Base-by-base conservation (phyloP, 23 tunicate genomes). In the Halocynthia aurantium region DNA sequence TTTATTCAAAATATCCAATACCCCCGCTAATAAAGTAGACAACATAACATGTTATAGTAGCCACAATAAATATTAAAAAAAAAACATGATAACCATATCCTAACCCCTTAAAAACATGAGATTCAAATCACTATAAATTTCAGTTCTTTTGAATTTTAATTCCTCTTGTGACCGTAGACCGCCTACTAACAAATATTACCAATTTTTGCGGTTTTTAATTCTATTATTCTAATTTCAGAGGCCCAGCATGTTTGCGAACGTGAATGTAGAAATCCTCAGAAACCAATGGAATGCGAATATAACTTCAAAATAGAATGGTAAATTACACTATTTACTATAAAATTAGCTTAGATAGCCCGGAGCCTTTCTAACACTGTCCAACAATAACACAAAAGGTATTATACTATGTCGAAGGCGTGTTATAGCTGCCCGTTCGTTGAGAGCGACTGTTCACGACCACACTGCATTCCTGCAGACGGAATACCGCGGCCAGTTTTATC, bases 391-490 rank as follows among this genome's bases (percentile, higher is more conserved):
- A 50, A 56, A n/a, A 92, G 98, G 98, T 92, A 92, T 75, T 21
- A 67, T 50, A 92, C 98, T 18, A 82, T 92, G 92, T 92, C 98
- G 58, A 92, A 92, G 57, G 91, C 98, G 6, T 92, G 98, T 75
- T 92, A 70, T 66, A 79, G 86, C 58, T 92, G 98, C 57, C 98
- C 98, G 15, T 57, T 10, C 53, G 65, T 53, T 62, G 60, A 53
- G 8, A 22, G 82, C 0, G 98, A 92, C 80, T 92, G 98, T 64
- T 67, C 6, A 54, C 67, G 91, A 18, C 72, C 67, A 60, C 68
- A 92, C 69, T 92, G 98, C 78, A 81, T 92, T 66, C 80, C 98
- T 7, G 98, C 88, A 7, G 98, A 92, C 73, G 98, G 98, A 52
- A 20, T 78, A 15, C 72, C 73, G 19, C 79, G 98, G 49, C 88